Evolutionary conservation across 64 coral and sea anemone genomes (phyloP).

Genomic region (Actinia equina): DNA sequence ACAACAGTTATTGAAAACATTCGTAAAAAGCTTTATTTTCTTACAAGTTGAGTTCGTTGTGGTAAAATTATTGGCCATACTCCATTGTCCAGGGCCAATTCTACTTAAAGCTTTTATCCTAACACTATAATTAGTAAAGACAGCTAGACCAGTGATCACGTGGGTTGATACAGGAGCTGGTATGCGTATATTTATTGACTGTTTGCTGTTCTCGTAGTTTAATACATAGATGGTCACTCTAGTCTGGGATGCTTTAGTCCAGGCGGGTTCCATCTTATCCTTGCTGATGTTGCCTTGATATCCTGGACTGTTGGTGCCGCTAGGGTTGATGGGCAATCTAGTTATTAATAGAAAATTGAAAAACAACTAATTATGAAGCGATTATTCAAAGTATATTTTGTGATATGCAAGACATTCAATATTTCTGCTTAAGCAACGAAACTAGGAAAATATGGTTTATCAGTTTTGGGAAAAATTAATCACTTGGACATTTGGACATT

Average conservation of each 20-base stretch:
- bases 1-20: no score
- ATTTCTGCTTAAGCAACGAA: no score
- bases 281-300: conserved; percentile 26
- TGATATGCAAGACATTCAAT: no score
- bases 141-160: conserved; percentile 12
- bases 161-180: neutral
- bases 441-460: no score
- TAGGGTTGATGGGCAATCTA: conserved; percentile 34
- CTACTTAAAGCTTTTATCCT: conserved; percentile 29
- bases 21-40: neutral
- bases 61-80: neutral
- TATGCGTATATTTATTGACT: neutral
- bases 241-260: neutral
- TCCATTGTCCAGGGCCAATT: conserved; percentile 48
- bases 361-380: neutral
- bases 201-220: neutral
- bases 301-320: neutral
- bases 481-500: no score
- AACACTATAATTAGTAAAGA: conserved; percentile 44
- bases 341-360: neutral
- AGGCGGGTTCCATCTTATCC: conserved; percentile 25
- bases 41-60: conserved; percentile 43
- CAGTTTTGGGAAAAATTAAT: no score
- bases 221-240: neutral
- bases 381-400: no score